Base-by-base conservation (phyloP, 2,888 invertebrate species). In the Lydus trimaculatus region DNA sequence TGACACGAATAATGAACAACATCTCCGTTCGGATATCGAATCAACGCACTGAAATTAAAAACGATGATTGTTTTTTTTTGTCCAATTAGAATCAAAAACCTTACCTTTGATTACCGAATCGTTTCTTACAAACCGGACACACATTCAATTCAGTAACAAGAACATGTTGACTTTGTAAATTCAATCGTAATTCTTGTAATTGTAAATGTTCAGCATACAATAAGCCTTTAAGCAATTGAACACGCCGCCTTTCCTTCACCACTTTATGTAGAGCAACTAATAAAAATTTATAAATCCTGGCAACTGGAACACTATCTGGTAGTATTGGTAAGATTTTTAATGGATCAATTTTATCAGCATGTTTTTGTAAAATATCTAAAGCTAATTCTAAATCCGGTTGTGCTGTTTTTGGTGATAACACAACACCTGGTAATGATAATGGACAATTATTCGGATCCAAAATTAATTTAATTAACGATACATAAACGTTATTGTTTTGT, bases 1-100 rank as follows among this genome's bases (percentile, higher is more conserved):
- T 92, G 91, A 84, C 98, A 98, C 6, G 94, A 96, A 82, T 94
- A 96, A 86, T 98, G 98, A 0, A 97, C 95, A 23, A 98, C 91
- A 76, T 95, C 94, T 2, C 96, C 97, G 84, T 94, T 94, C 1
- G 97, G 95, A 85, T 94, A 95, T 60, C 97, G 89, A 7, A 97
- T 95, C 85, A 98, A 95, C 28, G 98, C 97, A 87, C 96, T 93
- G 86, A 73, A 89, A 87, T 73, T 73, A 77, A 79, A 78, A 72
- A n/a, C 6, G 13, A 15, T 39, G 2, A 43, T n/a, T 17, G 17
- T 4, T 4, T 13, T n/a, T 17, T 43, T 11, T 11, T 31, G 23
- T 31, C 15, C 31, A 33, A 33, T 39, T 48, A 15, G 20, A 1
- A 25, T 13, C 33, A 15, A 28, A 61, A 58, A 43, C 36, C 69